These are phyloP conservation scores for Archips crataeganus DNA, from an alignment of 2,888 invertebrate genomes.

Conservation along the genomic window DNA sequence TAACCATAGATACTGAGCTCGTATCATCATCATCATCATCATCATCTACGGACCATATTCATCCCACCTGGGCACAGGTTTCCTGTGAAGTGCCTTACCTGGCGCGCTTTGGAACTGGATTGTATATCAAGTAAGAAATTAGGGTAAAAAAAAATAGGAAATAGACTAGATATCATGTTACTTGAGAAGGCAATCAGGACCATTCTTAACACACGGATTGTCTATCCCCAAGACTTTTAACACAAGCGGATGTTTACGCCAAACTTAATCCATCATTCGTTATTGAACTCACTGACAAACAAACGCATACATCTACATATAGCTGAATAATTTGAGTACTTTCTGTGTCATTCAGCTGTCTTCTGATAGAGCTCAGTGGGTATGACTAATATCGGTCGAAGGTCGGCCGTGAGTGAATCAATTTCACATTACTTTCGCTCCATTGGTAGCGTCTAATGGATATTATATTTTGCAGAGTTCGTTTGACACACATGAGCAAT, in stretches of 20 bases:
- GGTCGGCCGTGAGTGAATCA: constrained; percentile 48
- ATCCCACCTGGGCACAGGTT: too few relatives aligned
- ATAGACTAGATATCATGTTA: too few relatives aligned
- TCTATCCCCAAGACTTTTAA: background rate
- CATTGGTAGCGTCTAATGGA: constrained; percentile 53
- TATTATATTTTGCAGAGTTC: constrained; percentile 53
- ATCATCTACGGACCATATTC: too few relatives aligned
- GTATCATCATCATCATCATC: too few relatives aligned
- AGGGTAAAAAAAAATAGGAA: too few relatives aligned
- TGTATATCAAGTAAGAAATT: too few relatives aligned
- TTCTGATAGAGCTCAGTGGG: constrained; percentile 4
- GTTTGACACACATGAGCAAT: constrained; percentile 49
- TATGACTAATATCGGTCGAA: constrained; percentile 26
- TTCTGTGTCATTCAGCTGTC: constrained; percentile 25
- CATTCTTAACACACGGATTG: background rate
- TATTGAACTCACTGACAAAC: constrained; percentile 8
- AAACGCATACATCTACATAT: constrained; percentile 2
- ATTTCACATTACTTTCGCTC: constrained; percentile 55
- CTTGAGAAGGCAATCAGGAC: background rate
- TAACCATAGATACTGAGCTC: too few relatives aligned
- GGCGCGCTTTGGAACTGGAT: too few relatives aligned
- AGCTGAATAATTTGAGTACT: constrained; percentile 29
- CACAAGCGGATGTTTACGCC: constrained; percentile 18
- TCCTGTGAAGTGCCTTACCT: too few relatives aligned
- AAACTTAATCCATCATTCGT: constrained; percentile 20